Evolutionary conservation across 2,113 vertebrate species (phyloP).

Genomic region (Aphelocoma coerulescens): DNA sequence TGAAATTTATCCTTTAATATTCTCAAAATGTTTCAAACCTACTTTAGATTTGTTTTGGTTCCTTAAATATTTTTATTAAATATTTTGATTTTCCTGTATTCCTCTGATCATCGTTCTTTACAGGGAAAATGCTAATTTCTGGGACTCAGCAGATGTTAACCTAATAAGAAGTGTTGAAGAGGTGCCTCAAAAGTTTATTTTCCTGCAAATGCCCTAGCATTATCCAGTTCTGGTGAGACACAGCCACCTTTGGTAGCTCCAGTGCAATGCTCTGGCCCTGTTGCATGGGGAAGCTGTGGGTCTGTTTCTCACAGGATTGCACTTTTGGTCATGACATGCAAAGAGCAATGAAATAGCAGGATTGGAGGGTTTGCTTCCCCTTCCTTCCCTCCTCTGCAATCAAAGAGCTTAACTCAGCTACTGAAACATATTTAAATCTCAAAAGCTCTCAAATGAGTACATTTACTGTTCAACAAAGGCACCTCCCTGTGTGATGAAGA

Average conservation of each 20-base stretch:
- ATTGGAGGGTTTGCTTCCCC: background rate
- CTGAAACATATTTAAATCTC: background rate
- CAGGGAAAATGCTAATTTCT: background rate
- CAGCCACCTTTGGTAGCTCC: background rate
- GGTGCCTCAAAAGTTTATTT: background rate
- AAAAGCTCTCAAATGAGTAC: background rate
- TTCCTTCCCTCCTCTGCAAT: background rate
- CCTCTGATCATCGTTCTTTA: background rate
- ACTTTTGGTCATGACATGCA: background rate
- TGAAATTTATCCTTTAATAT: background rate
- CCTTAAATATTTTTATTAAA: background rate
- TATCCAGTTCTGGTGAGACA: background rate
- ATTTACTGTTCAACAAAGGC: background rate
- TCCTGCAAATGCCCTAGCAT: background rate
- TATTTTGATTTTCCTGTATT: background rate
- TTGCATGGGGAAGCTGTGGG: rapidly evolving
- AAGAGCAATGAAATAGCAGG: background rate
- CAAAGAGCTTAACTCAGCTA: background rate
- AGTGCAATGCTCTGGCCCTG: background rate
- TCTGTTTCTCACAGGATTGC: background rate
- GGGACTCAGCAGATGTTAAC: background rate
- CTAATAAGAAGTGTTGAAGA: background rate
- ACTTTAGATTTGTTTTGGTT: background rate
- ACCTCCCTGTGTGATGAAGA: background rate
- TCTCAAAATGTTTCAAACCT: background rate